phyloP scores from a whole-genome alignment of 2,797 vertebrate species.

The Limnodromus scolopaceus region DNA sequence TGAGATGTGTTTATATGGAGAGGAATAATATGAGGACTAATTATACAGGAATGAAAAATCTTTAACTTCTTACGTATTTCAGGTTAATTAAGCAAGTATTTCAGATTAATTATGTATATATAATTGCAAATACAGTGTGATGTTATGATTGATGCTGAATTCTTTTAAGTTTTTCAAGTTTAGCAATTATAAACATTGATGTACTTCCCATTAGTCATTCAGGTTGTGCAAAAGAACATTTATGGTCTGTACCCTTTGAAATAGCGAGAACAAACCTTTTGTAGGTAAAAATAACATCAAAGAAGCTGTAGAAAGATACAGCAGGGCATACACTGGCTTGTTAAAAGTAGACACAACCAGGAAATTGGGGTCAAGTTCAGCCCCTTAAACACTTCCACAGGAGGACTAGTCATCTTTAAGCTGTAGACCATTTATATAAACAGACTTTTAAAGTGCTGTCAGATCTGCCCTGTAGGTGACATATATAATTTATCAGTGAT shows the following conservation, averaged over 20 bases:
- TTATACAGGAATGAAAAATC: background rate
- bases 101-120: background rate
- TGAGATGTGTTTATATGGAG: background rate
- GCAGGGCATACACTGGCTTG: background rate
- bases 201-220: background rate
- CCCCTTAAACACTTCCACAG: background rate
- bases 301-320: background rate
- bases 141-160: background rate
- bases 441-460: background rate
- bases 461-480: background rate
- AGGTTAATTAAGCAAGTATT: background rate
- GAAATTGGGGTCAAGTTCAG: background rate
- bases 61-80: background rate
- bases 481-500: background rate
- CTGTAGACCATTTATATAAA: background rate
- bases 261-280: background rate
- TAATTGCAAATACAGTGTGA: background rate
- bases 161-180: background rate
- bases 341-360: background rate
- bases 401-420: background rate
- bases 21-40: background rate
- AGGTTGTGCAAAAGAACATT: background rate
- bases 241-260: background rate
- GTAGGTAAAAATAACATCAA: background rate
- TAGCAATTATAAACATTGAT: background rate